Conservation (phyloP, 2,888 invertebrate species). For the Cylloceria caligata region DNA sequence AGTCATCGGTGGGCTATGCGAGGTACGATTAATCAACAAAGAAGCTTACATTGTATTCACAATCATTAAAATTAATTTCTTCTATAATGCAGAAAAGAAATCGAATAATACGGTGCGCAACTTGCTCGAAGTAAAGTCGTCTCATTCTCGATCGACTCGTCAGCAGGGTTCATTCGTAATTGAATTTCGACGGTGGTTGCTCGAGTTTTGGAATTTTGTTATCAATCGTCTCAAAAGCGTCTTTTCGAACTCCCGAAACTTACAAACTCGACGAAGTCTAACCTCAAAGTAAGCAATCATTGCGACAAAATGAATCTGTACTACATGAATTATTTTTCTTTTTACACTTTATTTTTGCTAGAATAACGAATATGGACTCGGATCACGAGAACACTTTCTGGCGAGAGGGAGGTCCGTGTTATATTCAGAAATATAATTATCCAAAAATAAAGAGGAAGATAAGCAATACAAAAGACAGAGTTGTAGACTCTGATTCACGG, state of each 20-base stretch:
- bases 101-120: conserved; percentile 18
- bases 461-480: not conserved
- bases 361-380: conserved; percentile 53
- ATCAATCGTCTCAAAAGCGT: conserved; percentile 65
- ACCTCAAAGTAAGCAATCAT: conserved; percentile 40
- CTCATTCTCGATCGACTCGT: conserved; percentile 20
- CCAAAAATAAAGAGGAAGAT: conserved; percentile 13
- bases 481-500: conserved; percentile 17
- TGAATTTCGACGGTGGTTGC: conserved; percentile 67
- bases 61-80: not conserved
- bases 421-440: conserved; percentile 20
- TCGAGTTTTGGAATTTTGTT: conserved; percentile 68
- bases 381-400: conserved; percentile 68
- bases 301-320: not conserved
- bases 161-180: conserved; percentile 53
- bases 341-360: conserved; percentile 15
- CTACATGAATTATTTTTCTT: not conserved
- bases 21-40: conserved; percentile 36
- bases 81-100: conserved; percentile 34
- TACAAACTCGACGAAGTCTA: conserved; percentile 31
- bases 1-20: conserved; percentile 38
- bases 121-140: conserved; percentile 40
- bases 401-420: conserved; percentile 60
- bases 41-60: not conserved
- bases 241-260: conserved; percentile 54